Conservation (phyloP, 1,140 invertebrate genomes). For the Danaus plexippus region DNA sequence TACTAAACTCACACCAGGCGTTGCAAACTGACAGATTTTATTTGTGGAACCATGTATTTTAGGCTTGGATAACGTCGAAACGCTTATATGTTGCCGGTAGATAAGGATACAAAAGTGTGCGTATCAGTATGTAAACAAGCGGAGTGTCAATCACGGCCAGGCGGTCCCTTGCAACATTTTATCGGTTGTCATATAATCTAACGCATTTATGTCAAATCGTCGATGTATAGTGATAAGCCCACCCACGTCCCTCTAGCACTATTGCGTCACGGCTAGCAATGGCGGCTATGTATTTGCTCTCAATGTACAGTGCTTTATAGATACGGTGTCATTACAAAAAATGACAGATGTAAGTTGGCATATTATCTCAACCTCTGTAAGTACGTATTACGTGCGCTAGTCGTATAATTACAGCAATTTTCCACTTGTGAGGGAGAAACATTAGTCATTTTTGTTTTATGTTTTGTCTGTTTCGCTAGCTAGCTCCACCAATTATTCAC, state of each 20-base stretch:
- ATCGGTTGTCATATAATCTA: slow-evolving; percentile 64
- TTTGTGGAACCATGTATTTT: slow-evolving; percentile 30
- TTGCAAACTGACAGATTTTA: slow-evolving; percentile 28
- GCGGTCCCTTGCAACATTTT: slow-evolving; percentile 63
- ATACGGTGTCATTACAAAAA: slow-evolving; percentile 28
- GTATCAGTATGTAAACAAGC: slow-evolving; percentile 57
- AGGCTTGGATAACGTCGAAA: slow-evolving; percentile 29
- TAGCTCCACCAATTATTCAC: too few relatives aligned
- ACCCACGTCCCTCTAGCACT: slow-evolving; percentile 48
- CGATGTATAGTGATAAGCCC: slow-evolving; percentile 63
- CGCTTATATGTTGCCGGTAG: slow-evolving; percentile 45
- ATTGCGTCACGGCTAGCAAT: slow-evolving; percentile 46
- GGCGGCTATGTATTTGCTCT: slow-evolving; percentile 31
- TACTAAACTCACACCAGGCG: slow-evolving; percentile 19
- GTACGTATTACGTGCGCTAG: too few relatives aligned
- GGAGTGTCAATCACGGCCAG: slow-evolving; percentile 60
- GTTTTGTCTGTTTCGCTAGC: too few relatives aligned
- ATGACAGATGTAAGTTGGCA: slow-evolving; percentile 31
- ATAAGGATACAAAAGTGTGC: slow-evolving; percentile 55
- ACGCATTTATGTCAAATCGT: slow-evolving; percentile 68
- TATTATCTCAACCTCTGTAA: slow-evolving; percentile 21
- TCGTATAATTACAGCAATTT: too few relatives aligned
- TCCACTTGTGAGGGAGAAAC: too few relatives aligned
- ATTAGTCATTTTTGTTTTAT: too few relatives aligned
- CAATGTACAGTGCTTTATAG: slow-evolving; percentile 15